Conservation (phyloP, 2,797 vertebrate species). For the Molossus molossus region DNA sequence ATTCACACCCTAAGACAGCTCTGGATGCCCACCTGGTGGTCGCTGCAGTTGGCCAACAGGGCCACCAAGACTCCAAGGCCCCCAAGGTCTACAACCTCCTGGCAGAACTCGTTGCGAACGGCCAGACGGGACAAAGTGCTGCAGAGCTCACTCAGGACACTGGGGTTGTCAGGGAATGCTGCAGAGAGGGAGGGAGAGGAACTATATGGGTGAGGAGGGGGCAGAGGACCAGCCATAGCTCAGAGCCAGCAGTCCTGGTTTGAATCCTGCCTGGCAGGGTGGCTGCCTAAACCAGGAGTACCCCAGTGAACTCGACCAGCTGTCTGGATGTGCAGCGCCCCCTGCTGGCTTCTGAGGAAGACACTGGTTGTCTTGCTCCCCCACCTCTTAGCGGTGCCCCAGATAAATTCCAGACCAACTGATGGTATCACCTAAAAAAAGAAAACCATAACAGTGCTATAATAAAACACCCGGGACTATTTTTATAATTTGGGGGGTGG, state of each 20-base stretch:
- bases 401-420: conserved; percentile 57
- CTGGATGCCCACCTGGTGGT: conserved; percentile 91
- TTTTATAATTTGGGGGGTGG: conserved; percentile 14
- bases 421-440: conserved; percentile 39
- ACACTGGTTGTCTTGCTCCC: rapidly evolving
- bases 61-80: conserved; percentile 95
- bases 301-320: background rate
- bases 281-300: background rate
- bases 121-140: conserved; percentile 94
- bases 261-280: background rate
- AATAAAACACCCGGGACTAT: background rate
- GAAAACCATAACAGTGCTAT: background rate
- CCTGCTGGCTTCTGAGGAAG: background rate
- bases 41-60: conserved; percentile 93
- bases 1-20: rapidly evolving
- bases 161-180: conserved; percentile 92
- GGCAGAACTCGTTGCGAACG: conserved; percentile 98
- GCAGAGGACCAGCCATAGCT: background rate
- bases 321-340: background rate
- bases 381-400: background rate
- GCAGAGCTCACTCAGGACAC: conserved; percentile 95
- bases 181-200: background rate
- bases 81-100: conserved; percentile 97
- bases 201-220: rapidly evolving
- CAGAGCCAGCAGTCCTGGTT: background rate